Conservation (phyloP, 1,140 invertebrate genomes). For the Daktulosphaira vitifoliae region DNA sequence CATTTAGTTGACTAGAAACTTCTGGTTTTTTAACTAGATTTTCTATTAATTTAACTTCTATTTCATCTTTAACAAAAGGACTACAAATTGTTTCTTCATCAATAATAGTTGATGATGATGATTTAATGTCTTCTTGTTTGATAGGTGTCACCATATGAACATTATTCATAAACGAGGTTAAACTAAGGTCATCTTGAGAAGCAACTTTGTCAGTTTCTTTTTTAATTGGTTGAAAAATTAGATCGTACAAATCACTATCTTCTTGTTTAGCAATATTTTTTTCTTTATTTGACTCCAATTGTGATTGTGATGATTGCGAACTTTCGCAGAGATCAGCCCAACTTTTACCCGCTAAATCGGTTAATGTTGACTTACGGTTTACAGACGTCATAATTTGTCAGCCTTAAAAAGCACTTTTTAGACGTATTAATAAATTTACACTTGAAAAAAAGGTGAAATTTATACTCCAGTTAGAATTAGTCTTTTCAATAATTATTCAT, state of each 20-base stretch:
- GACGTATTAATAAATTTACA: no score
- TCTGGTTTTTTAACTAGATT: no score
- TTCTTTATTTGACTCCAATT: neutral
- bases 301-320: slow-evolving; percentile 16
- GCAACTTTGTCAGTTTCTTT: slow-evolving; percentile 30
- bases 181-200: slow-evolving; percentile 38
- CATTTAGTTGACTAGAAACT: neutral
- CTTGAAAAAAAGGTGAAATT: no score
- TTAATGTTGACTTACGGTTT: no score
- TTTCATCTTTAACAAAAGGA: neutral
- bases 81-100: slow-evolving; percentile 17
- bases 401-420: no score
- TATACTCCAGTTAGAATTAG: no score
- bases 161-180: slow-evolving; percentile 38
- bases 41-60: no score
- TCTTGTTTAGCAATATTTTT: neutral
- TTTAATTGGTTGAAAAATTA: slow-evolving; percentile 19
- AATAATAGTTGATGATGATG: neutral
- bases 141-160: slow-evolving; percentile 38
- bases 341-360: neutral
- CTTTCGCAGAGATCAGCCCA: slow-evolving; percentile 9
- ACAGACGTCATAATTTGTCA: no score
- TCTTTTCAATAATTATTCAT: no score
- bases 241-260: neutral
- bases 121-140: slow-evolving; percentile 26